Evolutionary conservation across 30 jellyfish, hydroid and myxozoan genomes (phyloP), one percentile per base, ranked within the genome.

Genomic region (Chironex yamaguchii): DNA sequence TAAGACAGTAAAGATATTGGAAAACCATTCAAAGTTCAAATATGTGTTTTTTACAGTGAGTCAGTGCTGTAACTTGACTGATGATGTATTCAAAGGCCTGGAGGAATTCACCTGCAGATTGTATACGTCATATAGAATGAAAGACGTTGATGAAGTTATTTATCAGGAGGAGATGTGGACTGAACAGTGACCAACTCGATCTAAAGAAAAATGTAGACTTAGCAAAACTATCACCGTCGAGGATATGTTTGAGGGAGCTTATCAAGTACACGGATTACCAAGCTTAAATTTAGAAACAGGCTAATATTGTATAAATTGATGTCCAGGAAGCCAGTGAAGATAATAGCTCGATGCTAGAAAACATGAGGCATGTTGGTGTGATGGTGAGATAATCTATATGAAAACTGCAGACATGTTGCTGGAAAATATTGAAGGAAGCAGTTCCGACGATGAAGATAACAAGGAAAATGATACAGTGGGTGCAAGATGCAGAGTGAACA

Each of bases 341-440:
- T 54, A 54, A 54, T 54, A 32, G 71, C 71, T 54, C 31, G 71
- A 54, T 54, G 71, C 71, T 54, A 54, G 71, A 54, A 54, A 20
- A 54, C 71, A n/a, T 54, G 71, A 54, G 71, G 31, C 71, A 54
- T n/a, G 23, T 54, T 54, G 71, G 71, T 54, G 71, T 54, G 71
- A 54, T 3, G 71, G 71, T 27, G 71, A 54, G 71, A 54, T 54
- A 6, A 20, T n/a, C 21, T 32, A 27, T 54, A 54, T 32, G 71
- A 54, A 20, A 54, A 3, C 25, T 6, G 71, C 71, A 4, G 71
- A 54, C 22, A 54, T 54, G 31, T 54, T 54, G 22, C 25, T 54
- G 71, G 71, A 54, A 3, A 54, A 54, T 20, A 54, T 54, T 54
- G 71, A 54, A 54, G 71, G 25, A 54, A 54, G 4, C 71, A n/a